Evolutionary conservation across 1,140 invertebrate genomes (phyloP), one percentile per base, ranked within the genome.

Genomic region (Lasaia peninsularis): DNA sequence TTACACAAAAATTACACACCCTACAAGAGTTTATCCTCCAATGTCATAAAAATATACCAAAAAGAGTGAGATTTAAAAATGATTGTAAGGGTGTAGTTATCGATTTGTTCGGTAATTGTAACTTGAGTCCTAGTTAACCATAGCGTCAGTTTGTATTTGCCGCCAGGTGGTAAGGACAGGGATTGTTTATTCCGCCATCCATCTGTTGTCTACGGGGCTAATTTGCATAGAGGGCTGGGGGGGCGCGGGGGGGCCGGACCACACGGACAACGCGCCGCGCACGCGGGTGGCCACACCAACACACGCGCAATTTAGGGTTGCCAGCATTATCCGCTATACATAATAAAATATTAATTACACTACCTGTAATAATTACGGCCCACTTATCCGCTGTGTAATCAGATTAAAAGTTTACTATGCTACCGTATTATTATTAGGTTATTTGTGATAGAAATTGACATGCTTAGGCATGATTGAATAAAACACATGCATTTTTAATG

Each of bases 101-200:
- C 40, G 40, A 44, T 44, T 18, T 18, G 11, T 20, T 35, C 34
- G 18, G 10, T 21, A 37, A 53, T 44, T 44, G 52, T 55, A 55
- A 55, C 35, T 40, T 24, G 34, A 55, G 53, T 55, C 53, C 53
- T 55, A 55, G 53, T 55, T 55, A 40, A 55, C 11, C 28, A 40
- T 37, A 20, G 24, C 50, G 57, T 70, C 60, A 56, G 37, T 40
- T 58, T 58, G 62, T 62, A 53, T 53, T 52, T 59, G 62, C 48
- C 49, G 58, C 63, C 59, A 60, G 58, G 63, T 73, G 74, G 73
- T 80, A 85, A 85, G 80, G 80, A 80, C 76, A 78, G 67, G 71
- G 79, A 79, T 85, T 87, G 84, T 87, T 87, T 83, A 86, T 88
- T 84, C 78, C 80, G 75, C 82, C 77, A 86, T 88, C 85, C 82